Base-by-base conservation (phyloP, 1,140 invertebrate species). In the Anoplophora glabripennis region DNA sequence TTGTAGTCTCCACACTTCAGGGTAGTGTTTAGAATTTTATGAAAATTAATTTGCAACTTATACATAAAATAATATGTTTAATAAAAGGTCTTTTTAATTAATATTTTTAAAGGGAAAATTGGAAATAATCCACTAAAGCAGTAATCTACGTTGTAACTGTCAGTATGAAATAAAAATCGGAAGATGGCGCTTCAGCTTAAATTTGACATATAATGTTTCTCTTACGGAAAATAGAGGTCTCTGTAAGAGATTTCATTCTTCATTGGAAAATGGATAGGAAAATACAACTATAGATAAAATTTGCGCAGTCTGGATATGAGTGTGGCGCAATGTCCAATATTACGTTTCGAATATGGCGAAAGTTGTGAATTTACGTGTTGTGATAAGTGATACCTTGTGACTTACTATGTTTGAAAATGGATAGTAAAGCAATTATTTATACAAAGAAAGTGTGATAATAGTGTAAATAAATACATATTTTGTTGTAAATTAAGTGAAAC, bases 401-500 rank as follows among this genome's bases (percentile, higher is more conserved):
- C 66, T 68, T 72, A 72, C 65, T 72, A 73, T 74, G 71, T 74
- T 73, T 57, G 71, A 74, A 70, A 74, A 74, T 67, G 65, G 67
- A 69, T 68, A 70, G 63, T 62, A 67, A 63, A 61, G 46, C 18
- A 48, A 40, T 52, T 52, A 52, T 52, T 64, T 69, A 70, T 70
- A 64, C 64, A 68, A 72, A 71, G 64, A 64, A 63, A 67, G 69
- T 72, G 72, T 72, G 69, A 72, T 74, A 72, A 65, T 70, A 67
- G 66, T 74, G 69, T 74, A 72, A 60, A 70, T 67, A 71, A n/a
- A n/a, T 64, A 66, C 37, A 58, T 64, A 61, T 66, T 64, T 67
- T 67, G 53, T 72, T 65, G 47, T 59, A 63, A 49, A 57, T 57
- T 51, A 60, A 69, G 65, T 42, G 60, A 66, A 62, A 56, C 62